Conservation (phyloP, 2,113 vertebrate species). For the Lepus timidus region DNA sequence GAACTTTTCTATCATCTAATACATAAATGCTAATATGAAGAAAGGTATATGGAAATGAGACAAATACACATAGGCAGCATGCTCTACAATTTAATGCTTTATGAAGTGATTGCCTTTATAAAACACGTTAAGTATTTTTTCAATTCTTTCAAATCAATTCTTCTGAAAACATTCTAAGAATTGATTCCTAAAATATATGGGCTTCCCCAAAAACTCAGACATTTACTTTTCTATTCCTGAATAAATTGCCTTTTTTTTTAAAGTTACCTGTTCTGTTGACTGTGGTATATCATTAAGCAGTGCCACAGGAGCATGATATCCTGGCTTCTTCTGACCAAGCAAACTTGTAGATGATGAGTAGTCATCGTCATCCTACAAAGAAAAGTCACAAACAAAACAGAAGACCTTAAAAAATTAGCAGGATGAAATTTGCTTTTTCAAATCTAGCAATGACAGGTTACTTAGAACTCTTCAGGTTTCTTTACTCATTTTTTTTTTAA, state of each 20-base stretch:
- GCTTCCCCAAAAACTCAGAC: neutral
- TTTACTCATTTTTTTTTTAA: no score
- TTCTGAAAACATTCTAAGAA: constrained; percentile 53
- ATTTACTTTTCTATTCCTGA: constrained; percentile 5
- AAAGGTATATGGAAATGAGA: constrained; percentile 19
- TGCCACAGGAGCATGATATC: constrained; percentile 98
- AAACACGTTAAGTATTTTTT: constrained; percentile 25
- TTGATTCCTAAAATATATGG: constrained; percentile 10
- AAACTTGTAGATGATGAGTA: constrained; percentile 96
- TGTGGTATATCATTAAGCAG: constrained; percentile 98
- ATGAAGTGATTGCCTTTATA: constrained; percentile 1
- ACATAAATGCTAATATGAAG: neutral
- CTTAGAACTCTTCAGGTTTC: neutral
- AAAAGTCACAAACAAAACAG: neutral
- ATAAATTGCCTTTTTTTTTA: neutral
- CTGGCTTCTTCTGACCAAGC: constrained; percentile 97
- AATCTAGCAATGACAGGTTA: neutral
- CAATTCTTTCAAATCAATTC: constrained; percentile 38
- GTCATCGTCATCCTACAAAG: constrained; percentile 96
- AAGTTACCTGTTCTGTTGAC: constrained; percentile 95
- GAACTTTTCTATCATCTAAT: neutral
- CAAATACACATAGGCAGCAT: neutral
- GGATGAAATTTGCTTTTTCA: constrained; percentile 25
- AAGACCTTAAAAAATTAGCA: neutral
- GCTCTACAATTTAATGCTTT: neutral